Evolutionary conservation across 2,888 invertebrate genomes (phyloP), one percentile per base, ranked within the genome.

Genomic region (Heliconius sara): DNA sequence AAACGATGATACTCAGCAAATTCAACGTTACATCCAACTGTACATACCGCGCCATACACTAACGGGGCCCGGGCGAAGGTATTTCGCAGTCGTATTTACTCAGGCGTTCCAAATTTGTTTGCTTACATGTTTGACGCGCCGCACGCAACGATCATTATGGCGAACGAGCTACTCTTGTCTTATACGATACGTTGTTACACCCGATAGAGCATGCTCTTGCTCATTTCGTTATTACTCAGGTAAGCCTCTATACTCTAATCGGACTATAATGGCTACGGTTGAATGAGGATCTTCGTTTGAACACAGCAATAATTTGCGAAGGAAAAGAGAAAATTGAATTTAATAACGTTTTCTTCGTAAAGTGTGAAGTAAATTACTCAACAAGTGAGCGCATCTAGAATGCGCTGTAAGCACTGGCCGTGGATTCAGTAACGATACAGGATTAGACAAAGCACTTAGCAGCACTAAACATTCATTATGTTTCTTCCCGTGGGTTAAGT

Each of bases 71-170:
- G 88, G 90, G 90, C 91, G 89, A 91, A 92, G 94, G 94, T 93
- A 95, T 95, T 93, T 93, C 92, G 90, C 90, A 91, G 91, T 92
- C 90, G 92, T 94, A 95, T 95, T 95, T 95, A 94, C 91, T 94
- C 94, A 95, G 94, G 94, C 95, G 92, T 93, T 89, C 92, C 93
- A 93, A 94, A 95, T 93, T 93, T 94, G 95, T 95, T 95, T 95
- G 93, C 93, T 94, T 94, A 95, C 92, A 94, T 93, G 94, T 95
- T 94, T 94, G 95, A 94, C 94, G 93, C 94, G 91, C 91, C 92
- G 91, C 93, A 94, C 94, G 93, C 94, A 94, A 92, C 91, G 91
- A 93, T 95, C 95, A 95, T 95, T 95, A 95, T 89, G 90, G 91
- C 88, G 88, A 91, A 91, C 91, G 90, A 88, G 91, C 94, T 94